Evolutionary conservation across 53 echinoderm and acorn worm genomes (phyloP).

Genomic region (Paracentrotus lividus): DNA sequence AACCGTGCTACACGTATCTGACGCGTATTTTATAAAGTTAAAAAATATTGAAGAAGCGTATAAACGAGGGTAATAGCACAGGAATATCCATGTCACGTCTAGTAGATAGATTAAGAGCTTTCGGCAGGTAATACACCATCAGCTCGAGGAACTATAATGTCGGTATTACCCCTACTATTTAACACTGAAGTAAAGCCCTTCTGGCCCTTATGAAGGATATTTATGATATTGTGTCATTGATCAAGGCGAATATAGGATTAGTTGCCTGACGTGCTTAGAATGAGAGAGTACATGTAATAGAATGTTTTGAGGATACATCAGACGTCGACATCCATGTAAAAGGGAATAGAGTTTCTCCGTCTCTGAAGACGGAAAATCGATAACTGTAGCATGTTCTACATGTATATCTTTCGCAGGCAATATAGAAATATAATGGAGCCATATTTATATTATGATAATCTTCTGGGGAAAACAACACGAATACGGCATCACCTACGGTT

Average conservation of each 20-base stretch:
- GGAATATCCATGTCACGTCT: not conserved
- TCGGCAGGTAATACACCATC: not conserved
- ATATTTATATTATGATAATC: no score
- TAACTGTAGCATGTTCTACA: not conserved
- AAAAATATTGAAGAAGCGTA: not conserved
- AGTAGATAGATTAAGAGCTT: not conserved
- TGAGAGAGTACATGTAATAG: not conserved
- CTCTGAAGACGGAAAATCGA: not conserved
- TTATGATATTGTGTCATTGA: conserved; percentile 10
- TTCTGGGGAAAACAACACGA: no score
- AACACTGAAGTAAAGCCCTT: no score
- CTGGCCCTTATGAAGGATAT: no score
- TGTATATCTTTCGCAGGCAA: no score
- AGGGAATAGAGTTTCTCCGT: not conserved
- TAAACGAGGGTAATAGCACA: not conserved
- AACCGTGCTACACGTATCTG: not conserved
- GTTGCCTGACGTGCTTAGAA: not conserved
- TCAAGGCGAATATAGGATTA: not conserved
- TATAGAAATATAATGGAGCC: no score
- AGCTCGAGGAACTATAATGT: no score
- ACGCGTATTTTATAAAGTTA: not conserved
- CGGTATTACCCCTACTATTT: no score
- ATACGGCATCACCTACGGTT: no score
- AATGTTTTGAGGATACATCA: not conserved
- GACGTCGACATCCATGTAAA: not conserved